Percentiles rank a stretch among this genome's conserved stretches.
Evolutionary conservation across 2,113 vertebrate genomes (phyloP).

Genomic region (Piaya cayana): DNA sequence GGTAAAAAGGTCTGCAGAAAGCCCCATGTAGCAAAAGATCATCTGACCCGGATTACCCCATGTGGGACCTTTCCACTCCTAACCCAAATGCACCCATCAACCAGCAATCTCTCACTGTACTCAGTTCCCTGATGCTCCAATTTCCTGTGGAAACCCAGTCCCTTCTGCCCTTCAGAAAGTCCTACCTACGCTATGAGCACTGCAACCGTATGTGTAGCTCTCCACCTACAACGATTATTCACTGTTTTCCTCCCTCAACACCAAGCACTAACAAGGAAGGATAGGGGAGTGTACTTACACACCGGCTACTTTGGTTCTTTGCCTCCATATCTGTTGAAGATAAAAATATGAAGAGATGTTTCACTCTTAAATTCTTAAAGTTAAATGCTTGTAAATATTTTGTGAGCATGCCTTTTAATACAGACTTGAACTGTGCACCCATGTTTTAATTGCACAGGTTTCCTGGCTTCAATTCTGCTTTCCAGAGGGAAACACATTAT

Average conservation of each 20-base stretch:
- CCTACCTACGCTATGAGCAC: not conserved
- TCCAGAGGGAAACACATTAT: not conserved
- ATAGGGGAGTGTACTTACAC: not conserved
- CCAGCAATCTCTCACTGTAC: rapidly evolving
- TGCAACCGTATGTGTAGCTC: not conserved
- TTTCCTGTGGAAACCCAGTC: not conserved
- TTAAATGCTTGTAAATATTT: not conserved
- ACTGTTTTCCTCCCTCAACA: not conserved
- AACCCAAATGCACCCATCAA: rapidly evolving
- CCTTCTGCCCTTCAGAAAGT: not conserved
- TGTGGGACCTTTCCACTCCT: not conserved
- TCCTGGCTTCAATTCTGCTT: not conserved
- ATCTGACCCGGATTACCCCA: not conserved
- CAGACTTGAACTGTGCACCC: not conserved
- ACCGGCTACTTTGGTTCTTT: not conserved
- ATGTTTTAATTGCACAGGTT: not conserved
- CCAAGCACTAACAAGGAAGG: not conserved
- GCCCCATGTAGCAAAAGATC: not conserved
- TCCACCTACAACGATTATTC: not conserved
- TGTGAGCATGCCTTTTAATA: not conserved
- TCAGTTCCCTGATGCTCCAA: not conserved
- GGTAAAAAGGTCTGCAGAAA: not conserved
- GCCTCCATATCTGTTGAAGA: not conserved
- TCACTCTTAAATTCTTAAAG: not conserved
- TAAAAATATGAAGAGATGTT: not conserved